A percentile compares a stretch with the other conserved stretches of the same genome.
These are phyloP conservation scores for Teleogryllus occipitalis DNA, from an alignment of 1,140 invertebrate genomes.

Conservation along the genomic window DNA sequence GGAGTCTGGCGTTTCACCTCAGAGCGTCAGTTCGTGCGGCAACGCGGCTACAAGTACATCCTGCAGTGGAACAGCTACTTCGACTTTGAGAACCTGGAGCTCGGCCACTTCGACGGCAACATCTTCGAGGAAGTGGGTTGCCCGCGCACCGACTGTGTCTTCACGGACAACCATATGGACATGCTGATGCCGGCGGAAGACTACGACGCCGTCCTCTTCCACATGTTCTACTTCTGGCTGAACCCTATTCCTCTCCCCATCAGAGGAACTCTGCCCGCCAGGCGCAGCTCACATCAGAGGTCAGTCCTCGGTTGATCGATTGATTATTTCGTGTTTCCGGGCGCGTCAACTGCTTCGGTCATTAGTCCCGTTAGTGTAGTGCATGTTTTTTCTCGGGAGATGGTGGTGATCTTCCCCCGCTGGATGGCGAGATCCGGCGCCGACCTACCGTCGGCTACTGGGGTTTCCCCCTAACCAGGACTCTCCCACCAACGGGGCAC, in stretches of 20 bases:
- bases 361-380: too few relatives aligned
- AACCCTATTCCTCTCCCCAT: background rate
- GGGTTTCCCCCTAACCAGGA: too few relatives aligned
- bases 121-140: slow-evolving; percentile 10
- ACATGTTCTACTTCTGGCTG: slow-evolving; percentile 32
- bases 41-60: slow-evolving; percentile 24
- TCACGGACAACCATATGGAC: slow-evolving; percentile 13
- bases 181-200: slow-evolving; percentile 28
- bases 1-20: too few relatives aligned
- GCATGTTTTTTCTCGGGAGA: too few relatives aligned
- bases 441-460: too few relatives aligned
- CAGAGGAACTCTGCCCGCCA: slow-evolving; percentile 32
- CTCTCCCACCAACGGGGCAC: too few relatives aligned
- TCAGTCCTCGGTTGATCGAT: too few relatives aligned
- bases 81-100: slow-evolving; percentile 26
- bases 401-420: too few relatives aligned
- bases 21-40: too few relatives aligned
- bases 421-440: too few relatives aligned
- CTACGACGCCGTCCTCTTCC: slow-evolving; percentile 40
- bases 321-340: too few relatives aligned
- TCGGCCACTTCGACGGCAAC: slow-evolving; percentile 31
- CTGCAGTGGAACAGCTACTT: slow-evolving; percentile 17
- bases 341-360: too few relatives aligned
- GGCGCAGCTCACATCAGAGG: slow-evolving; percentile 35
- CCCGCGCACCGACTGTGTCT: background rate